These are phyloP conservation scores for Agelastica alni DNA, from an alignment of 2,888 invertebrate species.

Conservation along the genomic window DNA sequence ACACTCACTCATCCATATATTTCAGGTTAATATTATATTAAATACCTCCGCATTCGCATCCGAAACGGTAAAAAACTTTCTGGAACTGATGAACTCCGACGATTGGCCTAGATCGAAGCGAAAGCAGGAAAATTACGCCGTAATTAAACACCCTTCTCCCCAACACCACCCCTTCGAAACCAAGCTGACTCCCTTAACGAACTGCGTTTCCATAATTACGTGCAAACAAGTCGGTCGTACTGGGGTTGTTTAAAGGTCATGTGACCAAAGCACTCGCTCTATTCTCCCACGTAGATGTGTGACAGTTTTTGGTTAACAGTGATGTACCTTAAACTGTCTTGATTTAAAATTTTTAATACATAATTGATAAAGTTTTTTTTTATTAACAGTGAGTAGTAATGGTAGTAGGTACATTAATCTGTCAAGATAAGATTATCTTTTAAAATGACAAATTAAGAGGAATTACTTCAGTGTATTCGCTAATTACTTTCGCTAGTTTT, in stretches of 20 bases:
- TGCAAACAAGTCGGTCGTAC: conserved; percentile 50
- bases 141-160: conserved; percentile 48
- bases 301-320: too few relatives aligned
- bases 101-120: conserved; percentile 34
- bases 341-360: too few relatives aligned
- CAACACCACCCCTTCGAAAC: conserved; percentile 39
- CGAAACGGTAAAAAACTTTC: conserved; percentile 6
- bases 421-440: too few relatives aligned
- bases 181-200: conserved; percentile 46
- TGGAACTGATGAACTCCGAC: conserved; percentile 8
- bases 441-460: too few relatives aligned
- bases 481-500: too few relatives aligned
- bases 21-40: background rate
- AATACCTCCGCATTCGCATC: background rate
- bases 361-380: too few relatives aligned
- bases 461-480: too few relatives aligned
- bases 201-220: conserved; percentile 53
- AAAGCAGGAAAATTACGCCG: conserved; percentile 50
- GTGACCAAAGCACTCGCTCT: conserved; percentile 27
- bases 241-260: conserved; percentile 37
- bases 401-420: too few relatives aligned
- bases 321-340: too few relatives aligned
- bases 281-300: conserved; percentile 25
- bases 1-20: background rate
- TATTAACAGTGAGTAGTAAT: too few relatives aligned